A percentile compares a stretch with the other conserved stretches of the same genome.
Evolutionary conservation across 2,797 vertebrate genomes (phyloP).

Genomic region (Artibeus jamaicensis): DNA sequence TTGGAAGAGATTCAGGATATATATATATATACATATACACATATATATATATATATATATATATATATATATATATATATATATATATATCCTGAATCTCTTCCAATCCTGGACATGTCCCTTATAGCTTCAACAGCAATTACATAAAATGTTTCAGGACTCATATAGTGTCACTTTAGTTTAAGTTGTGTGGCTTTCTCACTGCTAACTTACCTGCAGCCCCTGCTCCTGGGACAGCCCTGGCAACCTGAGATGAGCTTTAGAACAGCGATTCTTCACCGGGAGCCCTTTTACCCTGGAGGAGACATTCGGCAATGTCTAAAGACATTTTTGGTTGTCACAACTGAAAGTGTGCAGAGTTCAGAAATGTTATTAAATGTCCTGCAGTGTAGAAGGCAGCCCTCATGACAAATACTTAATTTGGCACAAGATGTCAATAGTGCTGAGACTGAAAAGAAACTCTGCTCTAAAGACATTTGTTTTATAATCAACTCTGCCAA

Average conservation of each 20-base stretch:
- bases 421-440: not conserved
- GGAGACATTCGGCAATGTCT: not conserved
- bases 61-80: not conserved
- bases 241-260: not conserved
- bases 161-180: not conserved
- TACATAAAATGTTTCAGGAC: not conserved
- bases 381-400: not conserved
- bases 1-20: too few relatives aligned
- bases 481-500: not conserved
- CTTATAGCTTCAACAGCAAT: not conserved
- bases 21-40: too few relatives aligned
- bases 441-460: not conserved
- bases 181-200: not conserved
- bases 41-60: not conserved
- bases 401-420: not conserved
- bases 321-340: not conserved
- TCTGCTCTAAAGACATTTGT: not conserved
- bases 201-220: not conserved
- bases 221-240: not conserved
- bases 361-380: not conserved
- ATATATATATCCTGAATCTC: not conserved
- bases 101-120: not conserved
- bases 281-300: not conserved
- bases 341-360: not conserved
- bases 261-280: not conserved